Base-by-base conservation (phyloP, 2,797 vertebrate genomes). In the Ceyx erithaca region DNA sequence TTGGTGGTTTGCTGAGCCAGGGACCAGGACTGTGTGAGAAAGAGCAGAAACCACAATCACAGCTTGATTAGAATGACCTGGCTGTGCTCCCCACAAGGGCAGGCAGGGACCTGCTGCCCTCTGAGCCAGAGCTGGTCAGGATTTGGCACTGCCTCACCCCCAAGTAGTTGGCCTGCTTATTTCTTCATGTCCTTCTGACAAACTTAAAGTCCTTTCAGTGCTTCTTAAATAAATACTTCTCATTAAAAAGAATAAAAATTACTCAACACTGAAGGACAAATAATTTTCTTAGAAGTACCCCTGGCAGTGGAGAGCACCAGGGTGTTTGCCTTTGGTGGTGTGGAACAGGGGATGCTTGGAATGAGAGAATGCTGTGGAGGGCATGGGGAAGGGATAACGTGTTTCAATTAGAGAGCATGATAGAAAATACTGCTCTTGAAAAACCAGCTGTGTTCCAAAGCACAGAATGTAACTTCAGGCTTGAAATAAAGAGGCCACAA, bases 311-410 rank as follows among this genome's bases (percentile, higher is more conserved):
- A 30, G 55, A 51, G 30, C 51, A 51, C 14, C 16, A 21, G 33
- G 33, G 4, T 1, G 0, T 81, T 58, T 79, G n/a, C 16, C 48
- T 41, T 4, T 4, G 9, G 46, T 2, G 1, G 12, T 1, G 1
- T 14, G 8, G 16, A 31, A 23, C n/a, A 64, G 26, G 45, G 18
- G 20, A 54, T 68, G 43, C 13, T 3, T 30, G 40, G 12, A 46
- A 41, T 19, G 16, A 43, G 43, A 31, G 66, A 78, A 51, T 1
- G 6, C 23, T 58, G 4, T 10, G 68, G 40, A 49, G 62, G 54
- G 31, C 4, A 2, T 30, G 37, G 62, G 46, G 51, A 77, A 43
- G 9, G 30, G 4, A 20, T 14, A 55, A 51, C 30, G 31, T 4
- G 7, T 43, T 75, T n/a, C n/a, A n/a, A 19, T 9, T 66, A 40